A percentile compares a stretch with the other conserved stretches of the same genome.
Evolutionary conservation across 2,888 invertebrate genomes (phyloP).

Genomic region (Spatulosminthurus flaviceps): DNA sequence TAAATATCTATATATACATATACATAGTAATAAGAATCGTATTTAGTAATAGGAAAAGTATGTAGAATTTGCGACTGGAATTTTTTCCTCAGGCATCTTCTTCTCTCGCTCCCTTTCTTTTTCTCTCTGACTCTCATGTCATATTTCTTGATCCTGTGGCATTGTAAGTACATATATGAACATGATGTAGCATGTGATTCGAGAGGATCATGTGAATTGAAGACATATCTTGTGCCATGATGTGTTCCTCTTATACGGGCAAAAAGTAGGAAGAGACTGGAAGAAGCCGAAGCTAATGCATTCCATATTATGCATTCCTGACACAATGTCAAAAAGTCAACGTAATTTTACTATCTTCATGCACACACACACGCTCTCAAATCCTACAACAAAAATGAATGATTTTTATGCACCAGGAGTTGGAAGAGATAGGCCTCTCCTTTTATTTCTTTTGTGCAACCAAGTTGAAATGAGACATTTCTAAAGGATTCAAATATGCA

Average conservation of each 20-base stretch:
- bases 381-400: conserved; percentile 32
- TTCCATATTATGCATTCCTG: conserved; percentile 30
- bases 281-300: conserved; percentile 20
- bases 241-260: not conserved
- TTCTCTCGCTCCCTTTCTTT: not conserved
- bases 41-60: too few species aligned
- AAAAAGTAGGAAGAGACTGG: not conserved
- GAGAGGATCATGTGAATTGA: too few species aligned
- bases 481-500: conserved; percentile 43
- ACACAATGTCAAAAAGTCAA: conserved; percentile 43
- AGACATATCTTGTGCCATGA: too few species aligned
- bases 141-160: conserved; percentile 7
- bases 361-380: conserved; percentile 31
- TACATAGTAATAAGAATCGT: too few species aligned
- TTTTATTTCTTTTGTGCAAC: conserved; percentile 44
- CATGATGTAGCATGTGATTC: not conserved
- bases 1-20: too few species aligned
- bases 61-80: not conserved
- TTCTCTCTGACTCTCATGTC: not conserved
- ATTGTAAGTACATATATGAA: not conserved
- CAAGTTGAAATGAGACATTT: conserved; percentile 48
- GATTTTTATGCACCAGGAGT: conserved; percentile 43
- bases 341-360: conserved; percentile 38
- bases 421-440: conserved; percentile 24
- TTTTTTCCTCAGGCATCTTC: not conserved